Conservation (phyloP, 2,888 invertebrate species). For the Pinctada fucata region DNA sequence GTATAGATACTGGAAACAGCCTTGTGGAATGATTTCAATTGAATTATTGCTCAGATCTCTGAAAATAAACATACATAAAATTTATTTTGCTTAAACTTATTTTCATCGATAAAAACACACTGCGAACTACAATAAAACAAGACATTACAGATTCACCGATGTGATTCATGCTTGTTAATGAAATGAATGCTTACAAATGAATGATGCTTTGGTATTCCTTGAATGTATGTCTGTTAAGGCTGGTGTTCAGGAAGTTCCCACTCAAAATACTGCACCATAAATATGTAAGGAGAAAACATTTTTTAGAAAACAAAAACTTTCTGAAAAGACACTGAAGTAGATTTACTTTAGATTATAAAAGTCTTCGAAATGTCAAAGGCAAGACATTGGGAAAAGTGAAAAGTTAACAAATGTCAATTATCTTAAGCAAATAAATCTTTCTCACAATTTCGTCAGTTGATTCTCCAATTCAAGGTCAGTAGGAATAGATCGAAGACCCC, state of each 20-base stretch:
- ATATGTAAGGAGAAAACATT: too few species aligned
- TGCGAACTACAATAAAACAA: not conserved
- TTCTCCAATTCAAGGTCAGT: slow-evolving; percentile 45
- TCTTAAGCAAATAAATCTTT: too few species aligned
- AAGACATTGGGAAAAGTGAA: too few species aligned
- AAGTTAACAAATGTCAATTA: too few species aligned
- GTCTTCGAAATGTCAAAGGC: too few species aligned
- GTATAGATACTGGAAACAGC: slow-evolving; percentile 74
- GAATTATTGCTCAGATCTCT: slow-evolving; percentile 77
- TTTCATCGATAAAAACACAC: not conserved
- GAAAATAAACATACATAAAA: slow-evolving; percentile 39
- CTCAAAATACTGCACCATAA: slow-evolving; percentile 58
- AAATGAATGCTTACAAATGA: slow-evolving; percentile 55
- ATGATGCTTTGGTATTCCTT: slow-evolving; percentile 44
- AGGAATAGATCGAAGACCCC: slow-evolving; percentile 60
- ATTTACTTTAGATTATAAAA: too few species aligned
- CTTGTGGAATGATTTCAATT: slow-evolving; percentile 71
- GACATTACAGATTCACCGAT: not conserved
- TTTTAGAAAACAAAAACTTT: too few species aligned
- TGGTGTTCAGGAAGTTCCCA: slow-evolving; percentile 62
- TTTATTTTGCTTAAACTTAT: too few species aligned
- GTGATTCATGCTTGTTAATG: not conserved
- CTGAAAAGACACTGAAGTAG: too few species aligned
- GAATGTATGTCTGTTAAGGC: slow-evolving; percentile 48
- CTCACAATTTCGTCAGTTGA: slow-evolving; percentile 61